These are phyloP conservation scores for Catocala sponsa DNA, from an alignment of 2,888 invertebrate genomes.

Conservation along the genomic window DNA sequence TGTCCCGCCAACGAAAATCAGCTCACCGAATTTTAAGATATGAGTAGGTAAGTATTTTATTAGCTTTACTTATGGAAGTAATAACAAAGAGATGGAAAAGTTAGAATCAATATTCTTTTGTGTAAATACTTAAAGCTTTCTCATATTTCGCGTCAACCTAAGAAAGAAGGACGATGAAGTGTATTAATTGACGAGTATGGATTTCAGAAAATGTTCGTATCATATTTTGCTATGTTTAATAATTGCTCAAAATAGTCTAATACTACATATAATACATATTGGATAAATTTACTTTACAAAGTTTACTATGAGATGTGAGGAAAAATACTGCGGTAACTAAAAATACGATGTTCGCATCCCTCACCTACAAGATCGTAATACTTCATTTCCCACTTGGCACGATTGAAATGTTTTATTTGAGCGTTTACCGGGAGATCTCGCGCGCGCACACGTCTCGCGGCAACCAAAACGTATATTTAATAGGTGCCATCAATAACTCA, in stretches of 20 bases:
- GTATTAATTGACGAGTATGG: conserved; percentile 20
- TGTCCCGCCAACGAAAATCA: conserved; percentile 68
- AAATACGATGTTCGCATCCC: conserved; percentile 67
- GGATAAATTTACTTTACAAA: conserved; percentile 1
- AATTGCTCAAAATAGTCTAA: too few species aligned
- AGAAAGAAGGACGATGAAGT: not conserved
- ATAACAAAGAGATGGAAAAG: conserved; percentile 59
- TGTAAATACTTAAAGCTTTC: conserved; percentile 35
- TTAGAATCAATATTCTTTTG: conserved; percentile 54
- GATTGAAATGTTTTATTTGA: conserved; percentile 85
- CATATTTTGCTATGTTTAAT: not conserved
- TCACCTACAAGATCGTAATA: conserved; percentile 72
- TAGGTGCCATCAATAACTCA: conserved; percentile 87
- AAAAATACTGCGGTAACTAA: conserved; percentile 57
- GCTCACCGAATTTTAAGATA: conserved; percentile 62
- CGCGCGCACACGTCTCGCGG: conserved; percentile 62
- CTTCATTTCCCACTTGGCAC: conserved; percentile 79
- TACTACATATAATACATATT: not conserved
- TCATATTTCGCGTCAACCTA: conserved; percentile 25
- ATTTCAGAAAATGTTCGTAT: conserved; percentile 20
- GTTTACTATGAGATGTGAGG: conserved; percentile 38
- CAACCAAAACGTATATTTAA: conserved; percentile 84
- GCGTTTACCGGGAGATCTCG: conserved; percentile 69
- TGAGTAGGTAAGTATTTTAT: conserved; percentile 61
- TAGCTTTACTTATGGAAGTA: conserved; percentile 61